phyloP scores from a whole-genome alignment of 2,888 invertebrate genomes.

The Ennomos quercinarius region DNA sequence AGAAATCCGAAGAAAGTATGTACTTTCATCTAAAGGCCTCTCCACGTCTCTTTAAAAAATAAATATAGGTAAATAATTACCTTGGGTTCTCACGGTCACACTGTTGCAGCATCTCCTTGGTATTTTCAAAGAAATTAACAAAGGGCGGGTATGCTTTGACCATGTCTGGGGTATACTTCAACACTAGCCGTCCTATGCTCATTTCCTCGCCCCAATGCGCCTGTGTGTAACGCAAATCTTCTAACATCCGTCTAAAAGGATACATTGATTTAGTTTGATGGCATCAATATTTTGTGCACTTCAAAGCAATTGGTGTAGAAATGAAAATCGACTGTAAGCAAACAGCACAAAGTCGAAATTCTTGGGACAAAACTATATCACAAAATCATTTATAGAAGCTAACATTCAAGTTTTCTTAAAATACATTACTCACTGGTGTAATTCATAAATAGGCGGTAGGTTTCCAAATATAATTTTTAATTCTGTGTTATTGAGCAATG shows the following conservation, averaged over 20 bases:
- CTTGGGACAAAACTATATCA: neutral
- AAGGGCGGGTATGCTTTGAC: slow-evolving; percentile 98
- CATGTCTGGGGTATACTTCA: slow-evolving; percentile 94
- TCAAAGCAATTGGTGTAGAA: no score
- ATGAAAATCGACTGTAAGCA: no score
- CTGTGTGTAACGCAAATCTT: slow-evolving; percentile 87
- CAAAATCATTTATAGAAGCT: no score
- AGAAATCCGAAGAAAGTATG: no score
- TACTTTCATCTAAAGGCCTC: no score
- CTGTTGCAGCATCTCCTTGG: slow-evolving; percentile 95
- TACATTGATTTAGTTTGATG: neutral
- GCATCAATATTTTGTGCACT: no score
- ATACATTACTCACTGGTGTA: slow-evolving; percentile 89
- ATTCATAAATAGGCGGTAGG: slow-evolving; percentile 96
- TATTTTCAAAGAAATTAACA: slow-evolving; percentile 99
- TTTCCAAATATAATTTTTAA: slow-evolving; percentile 98
- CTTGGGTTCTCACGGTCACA: slow-evolving; percentile 97
- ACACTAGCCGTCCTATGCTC: slow-evolving; percentile 94
- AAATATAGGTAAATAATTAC: slow-evolving; percentile 40
- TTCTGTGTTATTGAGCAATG: slow-evolving; percentile 95
- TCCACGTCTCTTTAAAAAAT: neutral
- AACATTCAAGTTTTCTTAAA: neutral
- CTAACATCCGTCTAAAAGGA: slow-evolving; percentile 83
- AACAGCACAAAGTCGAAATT: neutral
- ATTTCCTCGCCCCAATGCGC: slow-evolving; percentile 95